These are phyloP conservation scores for Eupsilia transversa DNA, from an alignment of 2,888 invertebrate genomes.

Conservation along the genomic window DNA sequence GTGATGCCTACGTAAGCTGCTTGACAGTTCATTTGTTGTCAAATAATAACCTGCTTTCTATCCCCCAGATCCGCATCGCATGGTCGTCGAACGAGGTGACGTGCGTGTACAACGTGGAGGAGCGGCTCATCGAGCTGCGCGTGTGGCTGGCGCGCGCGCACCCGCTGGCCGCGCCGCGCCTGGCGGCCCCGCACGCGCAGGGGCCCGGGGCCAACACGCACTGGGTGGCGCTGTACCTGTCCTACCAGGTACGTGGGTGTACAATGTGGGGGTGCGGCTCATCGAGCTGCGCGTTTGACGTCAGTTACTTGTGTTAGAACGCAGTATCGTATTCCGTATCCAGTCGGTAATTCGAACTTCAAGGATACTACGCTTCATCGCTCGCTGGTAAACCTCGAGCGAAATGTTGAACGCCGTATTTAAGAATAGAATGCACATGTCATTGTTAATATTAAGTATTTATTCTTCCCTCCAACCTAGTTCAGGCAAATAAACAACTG, in stretches of 20 bases:
- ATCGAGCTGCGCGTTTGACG: constrained; percentile 94
- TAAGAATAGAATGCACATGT: no score
- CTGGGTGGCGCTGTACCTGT: constrained; percentile 94
- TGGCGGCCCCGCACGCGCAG: constrained; percentile 57
- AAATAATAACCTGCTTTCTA: neutral
- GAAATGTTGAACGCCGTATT: no score
- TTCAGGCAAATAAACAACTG: no score
- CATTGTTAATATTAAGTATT: no score
- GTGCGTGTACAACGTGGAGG: constrained; percentile 95
- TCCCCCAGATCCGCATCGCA: constrained; percentile 92
- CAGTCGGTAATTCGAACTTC: no score
- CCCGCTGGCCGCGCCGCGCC: constrained; percentile 92
- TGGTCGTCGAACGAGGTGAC: constrained; percentile 94
- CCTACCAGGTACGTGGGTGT: constrained; percentile 94
- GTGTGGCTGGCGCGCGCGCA: constrained; percentile 95
- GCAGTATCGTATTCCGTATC: neutral
- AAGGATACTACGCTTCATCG: no score
- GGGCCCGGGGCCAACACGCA: constrained; percentile 69
- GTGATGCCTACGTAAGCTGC: no score
- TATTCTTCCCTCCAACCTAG: no score
- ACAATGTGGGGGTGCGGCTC: constrained; percentile 95
- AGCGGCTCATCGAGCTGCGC: constrained; percentile 94
- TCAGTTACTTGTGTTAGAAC: no score
- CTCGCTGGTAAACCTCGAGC: no score
- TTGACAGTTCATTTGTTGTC: no score